Evolutionary conservation across 2,113 vertebrate genomes (phyloP).

Genomic region (Nothocercus julius): DNA sequence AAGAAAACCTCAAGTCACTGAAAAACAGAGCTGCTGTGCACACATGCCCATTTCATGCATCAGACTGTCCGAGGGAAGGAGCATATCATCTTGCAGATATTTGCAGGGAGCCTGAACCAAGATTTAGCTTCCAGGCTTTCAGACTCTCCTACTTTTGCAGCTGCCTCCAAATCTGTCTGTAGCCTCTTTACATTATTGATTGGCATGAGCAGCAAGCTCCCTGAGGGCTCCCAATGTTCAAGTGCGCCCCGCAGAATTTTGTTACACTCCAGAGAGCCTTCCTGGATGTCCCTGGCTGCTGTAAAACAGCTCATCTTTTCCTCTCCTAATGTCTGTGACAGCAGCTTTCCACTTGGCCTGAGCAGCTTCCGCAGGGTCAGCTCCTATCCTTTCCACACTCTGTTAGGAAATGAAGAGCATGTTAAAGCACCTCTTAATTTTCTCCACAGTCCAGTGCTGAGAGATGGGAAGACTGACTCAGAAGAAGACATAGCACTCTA

Average conservation of each 20-base stretch:
- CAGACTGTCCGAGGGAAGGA: no score
- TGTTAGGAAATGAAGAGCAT: no score
- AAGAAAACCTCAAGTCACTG: neutral
- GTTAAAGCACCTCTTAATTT: no score
- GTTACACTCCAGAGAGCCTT: neutral
- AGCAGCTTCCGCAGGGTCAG: no score
- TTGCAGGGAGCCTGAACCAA: neutral
- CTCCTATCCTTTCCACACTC: no score
- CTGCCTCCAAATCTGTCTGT: neutral
- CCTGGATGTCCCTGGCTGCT: neutral
- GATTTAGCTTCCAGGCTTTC: neutral
- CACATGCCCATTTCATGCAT: neutral
- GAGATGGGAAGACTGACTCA: no score
- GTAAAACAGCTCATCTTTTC: neutral
- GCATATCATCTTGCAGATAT: no score
- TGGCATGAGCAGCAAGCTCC: neutral
- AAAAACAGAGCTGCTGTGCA: neutral
- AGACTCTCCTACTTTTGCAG: neutral
- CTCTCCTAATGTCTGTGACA: neutral
- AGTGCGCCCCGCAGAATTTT: neutral
- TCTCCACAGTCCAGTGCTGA: no score
- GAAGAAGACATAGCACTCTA: no score
- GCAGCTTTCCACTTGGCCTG: neutral
- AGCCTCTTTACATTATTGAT: neutral
- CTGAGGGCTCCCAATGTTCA: neutral